These are phyloP conservation scores for Epinephelus moara DNA, from an alignment of 2,113 vertebrate species.

Conservation along the genomic window DNA sequence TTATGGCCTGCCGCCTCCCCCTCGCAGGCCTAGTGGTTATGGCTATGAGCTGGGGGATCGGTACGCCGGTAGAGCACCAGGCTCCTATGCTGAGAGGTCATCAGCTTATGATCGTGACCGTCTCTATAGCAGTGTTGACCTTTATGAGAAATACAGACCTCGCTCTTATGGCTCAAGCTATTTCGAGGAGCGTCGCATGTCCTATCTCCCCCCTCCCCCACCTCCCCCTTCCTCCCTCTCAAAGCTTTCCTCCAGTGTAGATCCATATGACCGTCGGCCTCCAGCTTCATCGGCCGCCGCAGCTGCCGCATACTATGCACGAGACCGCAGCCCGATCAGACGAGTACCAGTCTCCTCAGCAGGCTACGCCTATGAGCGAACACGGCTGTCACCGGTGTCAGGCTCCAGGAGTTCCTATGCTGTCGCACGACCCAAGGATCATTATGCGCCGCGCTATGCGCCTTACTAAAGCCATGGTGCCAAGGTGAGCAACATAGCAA, in stretches of 20 bases:
- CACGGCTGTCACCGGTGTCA: conserved; percentile 89
- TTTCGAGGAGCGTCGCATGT: conserved; percentile 88
- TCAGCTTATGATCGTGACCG: conserved; percentile 66
- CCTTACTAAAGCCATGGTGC: conserved; percentile 85
- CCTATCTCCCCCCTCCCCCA: conserved; percentile 84
- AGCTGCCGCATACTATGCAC: conserved; percentile 86
- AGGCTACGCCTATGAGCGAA: conserved; percentile 88
- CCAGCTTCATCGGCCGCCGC: conserved; percentile 76
- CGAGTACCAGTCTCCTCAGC: conserved; percentile 85
- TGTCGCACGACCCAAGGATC: conserved; percentile 85
- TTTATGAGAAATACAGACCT: conserved; percentile 94
- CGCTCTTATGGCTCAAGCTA: conserved; percentile 88
- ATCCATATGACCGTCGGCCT: conserved; percentile 88
- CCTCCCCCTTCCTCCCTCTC: conserved; percentile 84
- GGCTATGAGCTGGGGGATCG: conserved; percentile 83
- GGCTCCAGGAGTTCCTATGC: conserved; percentile 86
- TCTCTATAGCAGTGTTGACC: conserved; percentile 86
- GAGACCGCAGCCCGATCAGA: conserved; percentile 90
- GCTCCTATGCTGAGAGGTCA: conserved; percentile 66
- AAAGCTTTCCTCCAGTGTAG: conserved; percentile 86
- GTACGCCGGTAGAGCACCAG: conserved; percentile 66
- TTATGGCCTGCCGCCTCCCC: conserved; percentile 71
- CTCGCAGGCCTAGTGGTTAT: conserved; percentile 58
- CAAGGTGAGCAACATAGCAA: conserved; percentile 85
- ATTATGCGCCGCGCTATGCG: conserved; percentile 87